A percentile compares a stretch with the other conserved stretches of the same genome.
Conservation (phyloP, 2,797 vertebrate genomes). For the Staurois parvus region DNA sequence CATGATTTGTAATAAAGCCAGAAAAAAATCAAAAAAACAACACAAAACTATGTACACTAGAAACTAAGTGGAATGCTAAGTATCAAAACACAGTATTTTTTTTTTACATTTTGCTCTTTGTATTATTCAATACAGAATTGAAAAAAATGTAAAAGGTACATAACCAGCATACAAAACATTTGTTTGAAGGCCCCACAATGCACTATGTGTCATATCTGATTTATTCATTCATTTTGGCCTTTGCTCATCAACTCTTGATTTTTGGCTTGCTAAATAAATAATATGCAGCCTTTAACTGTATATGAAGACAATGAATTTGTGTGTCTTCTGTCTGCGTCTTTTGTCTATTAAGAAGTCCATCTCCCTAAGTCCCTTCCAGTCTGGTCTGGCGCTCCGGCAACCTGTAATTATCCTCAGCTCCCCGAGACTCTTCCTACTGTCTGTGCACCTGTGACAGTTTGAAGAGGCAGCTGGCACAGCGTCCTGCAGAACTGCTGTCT, state of each 20-base stretch:
- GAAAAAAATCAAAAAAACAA: too few relatives aligned
- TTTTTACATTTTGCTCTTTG: too few relatives aligned
- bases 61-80: too few relatives aligned
- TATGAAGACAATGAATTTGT: neutral
- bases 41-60: too few relatives aligned
- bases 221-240: neutral
- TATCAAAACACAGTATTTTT: too few relatives aligned
- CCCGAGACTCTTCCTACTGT: conserved; percentile 74
- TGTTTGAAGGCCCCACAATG: too few relatives aligned
- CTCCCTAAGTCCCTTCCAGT: conserved; percentile 65
- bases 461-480: conserved; percentile 81
- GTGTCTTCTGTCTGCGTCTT: neutral
- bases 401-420: conserved; percentile 80
- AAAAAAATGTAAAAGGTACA: too few relatives aligned
- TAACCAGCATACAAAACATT: too few relatives aligned
- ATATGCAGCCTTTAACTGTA: neutral
- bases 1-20: too few relatives aligned
- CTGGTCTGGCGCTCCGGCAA: conserved; percentile 79
- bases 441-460: conserved; percentile 83
- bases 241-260: neutral
- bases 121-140: too few relatives aligned
- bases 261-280: neutral
- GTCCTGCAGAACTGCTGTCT: conserved; percentile 20
- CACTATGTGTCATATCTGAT: neutral
- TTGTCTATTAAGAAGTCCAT: conserved; percentile 31